Evolutionary conservation across 2,888 invertebrate genomes (phyloP), one percentile per base, ranked within the genome.

Genomic region (Hipparchia semele): DNA sequence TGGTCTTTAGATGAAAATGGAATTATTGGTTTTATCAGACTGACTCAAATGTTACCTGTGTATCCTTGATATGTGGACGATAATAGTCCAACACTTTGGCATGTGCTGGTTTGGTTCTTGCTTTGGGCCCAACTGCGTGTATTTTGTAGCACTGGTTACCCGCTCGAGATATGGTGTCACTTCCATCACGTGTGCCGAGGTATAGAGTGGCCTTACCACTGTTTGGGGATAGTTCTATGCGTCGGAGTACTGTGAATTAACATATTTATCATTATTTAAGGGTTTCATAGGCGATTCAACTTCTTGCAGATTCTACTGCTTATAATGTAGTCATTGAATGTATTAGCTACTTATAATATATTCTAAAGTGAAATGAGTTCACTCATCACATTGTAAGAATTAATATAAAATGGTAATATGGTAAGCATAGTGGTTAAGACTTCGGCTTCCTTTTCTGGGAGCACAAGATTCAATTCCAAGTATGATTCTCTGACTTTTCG

Each of bases 41-140:
- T 7, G 3, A 23, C 23, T 23, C 13, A 13, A 13, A 1, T 12
- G 68, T 59, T 85, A 96, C 96, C 87, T 94, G 94, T 0, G 94
- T 92, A 68, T 95, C 89, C 39, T 90, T 92, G 45, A 94, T 83
- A 9, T 77, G 67, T 0, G 96, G 95, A 64, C 94, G 94, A 80
- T 96, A 96, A 80, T 96, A 96, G 86, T 96, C 96, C 67, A 94
- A 92, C 0, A 96, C 83, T 73, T 93, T 94, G 2, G 94, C 94
- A 75, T 94, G 90, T 0, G 95, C 95, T 0, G 96, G 94, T 39
- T 91, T 80, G 1, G 92, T 91, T 61, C 72, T 78, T 0, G 83
- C 80, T 33, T 81, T 80, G 2, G 92, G 89, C 0, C 93, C 93
- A 0, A 90, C 88, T 0, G 88, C 86, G 81, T 88, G 90, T 1